Base-by-base conservation (phyloP, 2,113 vertebrate species). In the Centropus bengalensis region DNA sequence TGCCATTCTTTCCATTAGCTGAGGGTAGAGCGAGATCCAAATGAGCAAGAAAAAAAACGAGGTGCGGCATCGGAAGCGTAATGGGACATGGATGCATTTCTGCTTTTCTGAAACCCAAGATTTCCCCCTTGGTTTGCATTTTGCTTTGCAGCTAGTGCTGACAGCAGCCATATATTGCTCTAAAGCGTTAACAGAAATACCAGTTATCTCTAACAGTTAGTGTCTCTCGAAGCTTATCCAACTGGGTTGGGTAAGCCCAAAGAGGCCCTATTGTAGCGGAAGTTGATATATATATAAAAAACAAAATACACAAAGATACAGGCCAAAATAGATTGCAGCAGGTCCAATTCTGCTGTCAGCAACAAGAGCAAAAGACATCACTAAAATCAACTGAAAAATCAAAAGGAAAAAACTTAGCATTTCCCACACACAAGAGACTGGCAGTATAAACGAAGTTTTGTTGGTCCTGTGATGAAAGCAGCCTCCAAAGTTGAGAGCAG, bases 111-210 rank as follows among this genome's bases (percentile, higher is more conserved):
- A 99, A 99, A 99, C 98, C 98, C 98, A 97, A 98, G 98, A 97
- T 98, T 97, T 98, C 98, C 97, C 98, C 99, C 98, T 98, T 98
- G 98, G 98, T 97, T 97, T 97, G 98, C 98, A 98, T 98, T 98
- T 98, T 98, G 98, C 98, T 99, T 98, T 98, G 98, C 98, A 99
- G 99, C 99, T 98, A 98, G 99, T 98, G 99, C 98, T 99, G 98
- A 98, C 99, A 99, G 99, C 99, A 99, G 99, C 99, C 98, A 97
- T 98, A 98, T 97, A 96, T 96, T 93, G 96, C 90, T 97, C 98
- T 98, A 98, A 97, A 98, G 98, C 97, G 94, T 97, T 98, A 98
- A 98, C 98, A 98, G 97, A 98, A 98, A 93, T 97, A 98, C 96
- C 96, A 95, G 96, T 96, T 96, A 97, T 98, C 98, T 98, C 98